Percentiles rank a stretch among this genome's conserved stretches.
These are phyloP conservation scores for Egretta garzetta DNA, from an alignment of 2,113 vertebrate genomes.

Conservation along the genomic window DNA sequence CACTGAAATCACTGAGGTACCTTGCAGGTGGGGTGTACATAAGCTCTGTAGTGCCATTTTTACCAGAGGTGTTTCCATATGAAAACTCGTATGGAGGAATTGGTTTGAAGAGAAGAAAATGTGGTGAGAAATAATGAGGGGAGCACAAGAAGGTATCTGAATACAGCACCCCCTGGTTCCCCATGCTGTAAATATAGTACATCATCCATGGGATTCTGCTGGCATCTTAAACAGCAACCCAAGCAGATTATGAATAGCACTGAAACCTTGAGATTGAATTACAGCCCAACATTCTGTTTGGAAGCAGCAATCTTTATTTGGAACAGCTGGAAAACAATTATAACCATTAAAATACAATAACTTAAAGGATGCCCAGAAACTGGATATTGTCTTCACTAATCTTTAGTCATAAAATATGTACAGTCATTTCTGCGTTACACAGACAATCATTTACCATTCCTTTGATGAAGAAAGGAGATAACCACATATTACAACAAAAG, in stretches of 20 bases:
- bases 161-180: neutral
- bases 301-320: neutral
- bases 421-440: neutral
- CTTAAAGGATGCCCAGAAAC: conserved; percentile 19
- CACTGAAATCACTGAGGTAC: neutral
- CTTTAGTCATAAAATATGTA: conserved; percentile 14
- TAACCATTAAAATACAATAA: conserved; percentile 19
- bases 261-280: conserved; percentile 44
- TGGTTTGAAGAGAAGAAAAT: neutral
- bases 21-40: neutral
- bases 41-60: neutral
- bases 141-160: neutral
- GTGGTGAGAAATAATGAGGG: neutral
- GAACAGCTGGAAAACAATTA: conserved; percentile 52
- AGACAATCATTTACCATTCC: neutral
- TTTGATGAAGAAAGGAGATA: conserved; percentile 1
- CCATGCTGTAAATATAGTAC: neutral
- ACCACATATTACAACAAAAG: neutral
- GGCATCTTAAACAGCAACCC: neutral
- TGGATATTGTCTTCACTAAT: neutral
- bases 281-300: neutral
- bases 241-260: neutral
- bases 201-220: neutral
- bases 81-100: neutral
- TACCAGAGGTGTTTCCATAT: neutral